A percentile compares a stretch with the other conserved stretches of the same genome.
Conservation (phyloP, 2,888 invertebrate species). For the Hypsopygia costalis region DNA sequence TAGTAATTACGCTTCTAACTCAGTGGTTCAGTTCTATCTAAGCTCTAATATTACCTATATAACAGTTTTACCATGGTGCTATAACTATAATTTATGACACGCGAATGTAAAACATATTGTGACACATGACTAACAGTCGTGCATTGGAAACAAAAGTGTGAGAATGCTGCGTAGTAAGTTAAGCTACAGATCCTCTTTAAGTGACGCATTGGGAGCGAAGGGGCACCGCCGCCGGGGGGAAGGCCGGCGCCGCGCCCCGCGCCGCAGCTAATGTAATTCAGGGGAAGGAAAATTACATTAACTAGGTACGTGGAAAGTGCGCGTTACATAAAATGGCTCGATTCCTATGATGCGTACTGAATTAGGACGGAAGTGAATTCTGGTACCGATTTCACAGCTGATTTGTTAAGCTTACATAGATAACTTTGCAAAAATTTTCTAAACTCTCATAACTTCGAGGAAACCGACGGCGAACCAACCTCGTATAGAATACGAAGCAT, state of each 20-base stretch:
- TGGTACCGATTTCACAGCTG: slow-evolving; percentile 79
- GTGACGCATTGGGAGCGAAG: slow-evolving; percentile 5
- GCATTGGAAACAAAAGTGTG: not conserved
- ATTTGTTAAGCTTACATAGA: slow-evolving; percentile 76
- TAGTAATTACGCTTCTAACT: too few species aligned
- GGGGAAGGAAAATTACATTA: slow-evolving; percentile 73
- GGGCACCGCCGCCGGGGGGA: slow-evolving; percentile 20
- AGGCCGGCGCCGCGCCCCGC: slow-evolving; percentile 24
- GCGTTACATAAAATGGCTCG: slow-evolving; percentile 81
- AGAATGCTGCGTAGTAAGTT: not conserved
- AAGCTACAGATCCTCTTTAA: not conserved
- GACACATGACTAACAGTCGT: not conserved
- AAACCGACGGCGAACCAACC: slow-evolving; percentile 45
- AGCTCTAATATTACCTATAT: not conserved
- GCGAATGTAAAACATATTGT: not conserved
- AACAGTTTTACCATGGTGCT: not conserved
- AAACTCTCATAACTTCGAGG: slow-evolving; percentile 60
- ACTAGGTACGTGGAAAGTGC: slow-evolving; percentile 66
- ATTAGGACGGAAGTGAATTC: slow-evolving; percentile 80
- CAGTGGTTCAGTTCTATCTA: not conserved
- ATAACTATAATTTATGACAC: not conserved
- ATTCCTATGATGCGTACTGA: slow-evolving; percentile 79
- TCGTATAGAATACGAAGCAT: slow-evolving; percentile 51
- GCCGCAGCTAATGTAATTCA: slow-evolving; percentile 60
- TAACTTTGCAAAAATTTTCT: slow-evolving; percentile 73